Base-by-base conservation (phyloP, 2,888 invertebrate species). In the Dasysyrphus tricinctus region DNA sequence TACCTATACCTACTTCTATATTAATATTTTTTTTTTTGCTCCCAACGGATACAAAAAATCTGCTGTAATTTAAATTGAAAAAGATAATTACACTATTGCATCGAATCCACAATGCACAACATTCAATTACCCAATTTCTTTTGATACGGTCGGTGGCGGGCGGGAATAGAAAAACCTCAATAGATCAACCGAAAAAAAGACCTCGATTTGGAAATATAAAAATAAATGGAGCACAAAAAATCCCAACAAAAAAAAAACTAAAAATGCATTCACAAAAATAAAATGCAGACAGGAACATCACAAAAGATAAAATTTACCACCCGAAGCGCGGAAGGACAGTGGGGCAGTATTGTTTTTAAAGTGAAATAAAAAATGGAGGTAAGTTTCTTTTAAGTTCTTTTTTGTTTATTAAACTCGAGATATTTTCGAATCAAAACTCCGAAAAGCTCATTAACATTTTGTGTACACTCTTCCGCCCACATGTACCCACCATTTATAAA, bases 141-240 rank as follows among this genome's bases (percentile, higher is more conserved):
- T 34, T 24, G 24, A 32, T 32, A n/a, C n/a, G 16, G 4, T 11
- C 39, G 34, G 57, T 7, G 14, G 19, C 34, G 34, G 59, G 1
- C 0, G 8, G 9, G 5, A 42, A 51, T 24, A 39, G 37, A 9
- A 61, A 51, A 54, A 59, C 73, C 73, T 16, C 72, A 65, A 16
- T 51, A 42, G 61, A 42, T 42, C 37, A 12, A 19, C 56, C 32
- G 12, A 32, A 65, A 57, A 24, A 56, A 56, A 63, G 7, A 51
- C 32, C 32, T 32, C n/a, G 59, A 49, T 54, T 47, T 57, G 34
- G 54, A 37, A 70, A 74, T 19, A n/a, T 6, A 63, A 69, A 78
- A 59, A 44, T 32, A 63, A 63, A 29, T 16, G 29, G 16, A 49
- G 14, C 42, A 59, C 61, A 24, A 32, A 49, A 67, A 47, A 54